phyloP scores from a whole-genome alignment of 2,113 vertebrate genomes.

The Otis tarda region DNA sequence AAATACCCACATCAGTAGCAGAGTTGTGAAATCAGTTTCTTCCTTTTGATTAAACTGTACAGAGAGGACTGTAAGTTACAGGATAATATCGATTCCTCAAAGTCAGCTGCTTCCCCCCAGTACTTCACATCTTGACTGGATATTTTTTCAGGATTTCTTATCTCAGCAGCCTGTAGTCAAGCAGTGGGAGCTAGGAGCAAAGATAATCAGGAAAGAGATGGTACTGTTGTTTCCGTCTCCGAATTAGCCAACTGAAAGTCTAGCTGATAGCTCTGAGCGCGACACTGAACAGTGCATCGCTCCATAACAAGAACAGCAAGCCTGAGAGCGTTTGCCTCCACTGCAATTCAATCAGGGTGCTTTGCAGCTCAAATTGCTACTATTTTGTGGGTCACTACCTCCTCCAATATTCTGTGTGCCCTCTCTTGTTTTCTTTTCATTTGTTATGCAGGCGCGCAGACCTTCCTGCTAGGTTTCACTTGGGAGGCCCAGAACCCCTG shows the following conservation, averaged over 20 bases:
- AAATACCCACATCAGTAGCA: background rate
- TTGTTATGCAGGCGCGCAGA: conserved; percentile 70
- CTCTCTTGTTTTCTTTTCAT: conserved; percentile 76
- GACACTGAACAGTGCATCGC: background rate
- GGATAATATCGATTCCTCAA: background rate
- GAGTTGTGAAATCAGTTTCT: background rate
- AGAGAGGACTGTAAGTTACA: background rate
- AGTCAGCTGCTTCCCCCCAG: background rate
- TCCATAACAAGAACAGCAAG: background rate
- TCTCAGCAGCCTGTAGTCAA: background rate
- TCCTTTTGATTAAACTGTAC: background rate
- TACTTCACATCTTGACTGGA: background rate
- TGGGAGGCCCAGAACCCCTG: conserved; percentile 85
- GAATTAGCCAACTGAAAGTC: background rate
- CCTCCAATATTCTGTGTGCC: conserved; percentile 77
- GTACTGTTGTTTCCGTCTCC: background rate
- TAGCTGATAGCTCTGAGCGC: background rate
- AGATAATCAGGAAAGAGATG: background rate
- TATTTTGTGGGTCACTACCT: conserved; percentile 74
- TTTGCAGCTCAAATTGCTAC: conserved; percentile 65
- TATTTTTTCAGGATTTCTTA: background rate
- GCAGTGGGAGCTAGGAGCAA: conserved; percentile 19
- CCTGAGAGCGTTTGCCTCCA: conserved; percentile 22
- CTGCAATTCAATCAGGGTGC: conserved; percentile 56
- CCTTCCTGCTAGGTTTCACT: conserved; percentile 82